phyloP scores from a whole-genome alignment of 1,140 invertebrate species.

The Branchinecta lindahli region DNA sequence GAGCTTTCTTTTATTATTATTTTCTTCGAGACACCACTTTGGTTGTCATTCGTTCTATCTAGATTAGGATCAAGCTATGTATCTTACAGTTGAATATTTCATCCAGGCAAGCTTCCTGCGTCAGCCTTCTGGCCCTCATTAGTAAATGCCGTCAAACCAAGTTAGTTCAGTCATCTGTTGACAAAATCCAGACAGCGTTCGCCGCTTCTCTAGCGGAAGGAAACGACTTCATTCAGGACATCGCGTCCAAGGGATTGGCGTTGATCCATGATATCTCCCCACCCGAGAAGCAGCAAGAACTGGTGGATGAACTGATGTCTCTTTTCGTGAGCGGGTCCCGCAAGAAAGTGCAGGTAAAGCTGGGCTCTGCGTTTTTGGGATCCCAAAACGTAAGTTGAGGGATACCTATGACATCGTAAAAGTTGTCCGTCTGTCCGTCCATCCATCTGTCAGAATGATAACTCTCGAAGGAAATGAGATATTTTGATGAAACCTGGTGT shows the following conservation, averaged over 20 bases:
- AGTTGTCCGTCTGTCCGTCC: too few species aligned
- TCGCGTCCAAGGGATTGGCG: conserved; percentile 75
- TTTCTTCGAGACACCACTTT: too few species aligned
- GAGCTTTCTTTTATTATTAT: too few species aligned
- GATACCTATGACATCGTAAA: too few species aligned
- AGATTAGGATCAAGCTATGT: too few species aligned
- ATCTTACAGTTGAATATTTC: conserved; percentile 18
- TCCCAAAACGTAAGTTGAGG: too few species aligned
- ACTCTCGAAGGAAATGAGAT: too few species aligned
- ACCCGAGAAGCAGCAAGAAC: conserved; percentile 46
- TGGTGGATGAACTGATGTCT: conserved; percentile 60
- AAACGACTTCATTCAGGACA: conserved; percentile 72
- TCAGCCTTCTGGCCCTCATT: conserved; percentile 67
- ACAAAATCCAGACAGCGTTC: conserved; percentile 60
- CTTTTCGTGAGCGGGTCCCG: conserved; percentile 58
- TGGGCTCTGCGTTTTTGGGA: too few species aligned
- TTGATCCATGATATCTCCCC: conserved; percentile 66
- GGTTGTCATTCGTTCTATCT: too few species aligned
- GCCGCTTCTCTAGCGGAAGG: conserved; percentile 74
- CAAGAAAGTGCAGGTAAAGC: conserved; percentile 40
- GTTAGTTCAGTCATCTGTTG: conserved; percentile 46
- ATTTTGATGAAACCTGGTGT: too few species aligned
- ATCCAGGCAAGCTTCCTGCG: conserved; percentile 48
- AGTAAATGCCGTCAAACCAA: conserved; percentile 56
- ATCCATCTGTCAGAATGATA: too few species aligned